Percentiles rank a stretch among this genome's conserved stretches.
These are phyloP conservation scores for Tetramorium simillimum DNA, from an alignment of 1,140 invertebrate genomes.

Conservation along the genomic window DNA sequence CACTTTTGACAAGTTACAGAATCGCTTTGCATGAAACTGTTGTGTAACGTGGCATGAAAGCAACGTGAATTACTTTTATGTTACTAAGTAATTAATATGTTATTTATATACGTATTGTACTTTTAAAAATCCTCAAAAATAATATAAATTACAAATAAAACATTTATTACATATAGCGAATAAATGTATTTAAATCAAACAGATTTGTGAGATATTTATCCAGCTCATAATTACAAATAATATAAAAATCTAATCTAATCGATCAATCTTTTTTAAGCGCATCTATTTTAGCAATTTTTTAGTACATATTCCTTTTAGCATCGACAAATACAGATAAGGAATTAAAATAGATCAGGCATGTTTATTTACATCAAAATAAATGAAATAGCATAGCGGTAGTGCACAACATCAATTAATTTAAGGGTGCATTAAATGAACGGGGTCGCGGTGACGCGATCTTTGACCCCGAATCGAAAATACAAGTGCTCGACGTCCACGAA, in stretches of 20 bases:
- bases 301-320: background rate
- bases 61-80: constrained; percentile 1
- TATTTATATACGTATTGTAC: background rate
- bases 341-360: background rate
- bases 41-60: background rate
- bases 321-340: background rate
- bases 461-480: constrained; percentile 60
- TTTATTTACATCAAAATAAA: constrained; percentile 17
- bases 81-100: background rate
- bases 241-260: too few relatives aligned
- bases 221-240: background rate
- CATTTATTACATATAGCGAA: background rate
- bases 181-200: background rate
- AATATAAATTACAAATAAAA: background rate
- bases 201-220: background rate
- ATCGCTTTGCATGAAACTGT: background rate
- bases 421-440: constrained; percentile 19
- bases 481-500: constrained; percentile 28
- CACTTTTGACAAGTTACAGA: background rate
- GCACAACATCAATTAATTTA: background rate
- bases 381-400: background rate
- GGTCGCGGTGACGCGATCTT: constrained; percentile 51
- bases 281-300: constrained; percentile 27
- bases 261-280: constrained; percentile 19
- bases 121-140: background rate